Percentiles rank a stretch among this genome's conserved stretches.
Conservation (phyloP, 2,888 invertebrate genomes). For the Drosophila colorata region DNA sequence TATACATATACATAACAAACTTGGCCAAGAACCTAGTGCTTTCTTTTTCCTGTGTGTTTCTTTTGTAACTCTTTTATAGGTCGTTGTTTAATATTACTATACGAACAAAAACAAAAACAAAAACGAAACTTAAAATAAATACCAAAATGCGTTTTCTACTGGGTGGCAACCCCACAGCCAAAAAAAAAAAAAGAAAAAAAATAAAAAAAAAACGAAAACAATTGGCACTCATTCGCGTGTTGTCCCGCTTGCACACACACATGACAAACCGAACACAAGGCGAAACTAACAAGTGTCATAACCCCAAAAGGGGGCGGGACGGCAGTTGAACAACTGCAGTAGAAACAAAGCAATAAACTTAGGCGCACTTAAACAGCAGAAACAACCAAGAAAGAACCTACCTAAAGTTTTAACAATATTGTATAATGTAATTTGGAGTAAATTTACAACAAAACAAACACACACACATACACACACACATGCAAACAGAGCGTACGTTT, state of each 20-base stretch:
- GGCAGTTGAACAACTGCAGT: constrained; percentile 21
- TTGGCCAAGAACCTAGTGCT: constrained; percentile 46
- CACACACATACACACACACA: background rate
- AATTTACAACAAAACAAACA: constrained; percentile 60
- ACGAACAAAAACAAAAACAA: constrained; percentile 14
- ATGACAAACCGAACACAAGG: constrained; percentile 1
- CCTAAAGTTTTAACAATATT: constrained; percentile 73
- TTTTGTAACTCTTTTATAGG: constrained; percentile 40
- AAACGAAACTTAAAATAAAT: constrained; percentile 5
- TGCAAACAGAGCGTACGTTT: constrained; percentile 30
- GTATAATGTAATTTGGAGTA: constrained; percentile 61
- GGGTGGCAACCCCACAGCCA: constrained; percentile 30
- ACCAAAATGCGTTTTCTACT: constrained; percentile 40
- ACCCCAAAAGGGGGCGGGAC: constrained; percentile 4
- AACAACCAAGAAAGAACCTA: constrained; percentile 62
- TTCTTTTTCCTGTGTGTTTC: constrained; percentile 34
- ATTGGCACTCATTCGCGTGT: constrained; percentile 7
- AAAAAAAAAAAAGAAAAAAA: background rate
- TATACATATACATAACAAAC: constrained; percentile 25
- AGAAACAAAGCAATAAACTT: constrained; percentile 51
- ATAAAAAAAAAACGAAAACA: background rate
- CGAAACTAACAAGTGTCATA: constrained; percentile 50
- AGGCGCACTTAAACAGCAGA: constrained; percentile 30
- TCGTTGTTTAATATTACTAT: constrained; percentile 36
- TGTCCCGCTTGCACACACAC: constrained; percentile 33